These are phyloP conservation scores for Bergia puertoricense DNA, from an alignment of 92 coral and sea anemone genomes.

Conservation along the genomic window DNA sequence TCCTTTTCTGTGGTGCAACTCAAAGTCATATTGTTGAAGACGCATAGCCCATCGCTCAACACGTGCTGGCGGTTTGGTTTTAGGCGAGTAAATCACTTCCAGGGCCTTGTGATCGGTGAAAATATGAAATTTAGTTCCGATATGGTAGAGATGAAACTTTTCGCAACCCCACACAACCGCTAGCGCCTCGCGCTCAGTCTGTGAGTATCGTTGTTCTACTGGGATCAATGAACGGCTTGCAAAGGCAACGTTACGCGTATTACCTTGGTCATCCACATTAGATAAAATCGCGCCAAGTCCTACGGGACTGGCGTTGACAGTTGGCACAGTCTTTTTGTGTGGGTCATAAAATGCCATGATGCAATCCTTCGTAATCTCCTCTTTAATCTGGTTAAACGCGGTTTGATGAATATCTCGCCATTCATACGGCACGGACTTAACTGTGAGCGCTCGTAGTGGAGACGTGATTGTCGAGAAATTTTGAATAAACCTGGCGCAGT, in stretches of 20 bases:
- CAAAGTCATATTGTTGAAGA: slow-evolving; percentile 50
- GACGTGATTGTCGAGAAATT: slow-evolving; percentile 41
- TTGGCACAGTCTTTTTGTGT: slow-evolving; percentile 18
- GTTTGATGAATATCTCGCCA: slow-evolving; percentile 25
- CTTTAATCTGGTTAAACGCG: slow-evolving; percentile 25
- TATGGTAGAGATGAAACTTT: slow-evolving; percentile 29
- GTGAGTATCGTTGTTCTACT: slow-evolving; percentile 44
- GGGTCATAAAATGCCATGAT: slow-evolving; percentile 43
- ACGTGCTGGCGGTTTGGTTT: slow-evolving; percentile 23
- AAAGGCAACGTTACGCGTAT: slow-evolving; percentile 42
- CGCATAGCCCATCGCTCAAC: slow-evolving; percentile 35
- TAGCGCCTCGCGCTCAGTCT: slow-evolving; percentile 47
- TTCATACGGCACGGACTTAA: neutral
- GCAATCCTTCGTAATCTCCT: slow-evolving; percentile 37
- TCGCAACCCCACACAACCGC: slow-evolving; percentile 48
- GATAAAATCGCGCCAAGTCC: slow-evolving; percentile 49
- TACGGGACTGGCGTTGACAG: slow-evolving; percentile 41
- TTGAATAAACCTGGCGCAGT: slow-evolving; percentile 44
- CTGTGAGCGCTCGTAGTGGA: slow-evolving; percentile 40
- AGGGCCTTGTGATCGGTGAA: slow-evolving; percentile 47
- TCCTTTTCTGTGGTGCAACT: slow-evolving; percentile 41
- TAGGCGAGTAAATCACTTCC: slow-evolving; percentile 42
- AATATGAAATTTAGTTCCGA: slow-evolving; percentile 26
- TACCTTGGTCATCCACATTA: slow-evolving; percentile 43
- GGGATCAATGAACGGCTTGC: slow-evolving; percentile 45